Conservation (phyloP, 23 tunicate species). For the Halocynthia roretzi region DNA sequence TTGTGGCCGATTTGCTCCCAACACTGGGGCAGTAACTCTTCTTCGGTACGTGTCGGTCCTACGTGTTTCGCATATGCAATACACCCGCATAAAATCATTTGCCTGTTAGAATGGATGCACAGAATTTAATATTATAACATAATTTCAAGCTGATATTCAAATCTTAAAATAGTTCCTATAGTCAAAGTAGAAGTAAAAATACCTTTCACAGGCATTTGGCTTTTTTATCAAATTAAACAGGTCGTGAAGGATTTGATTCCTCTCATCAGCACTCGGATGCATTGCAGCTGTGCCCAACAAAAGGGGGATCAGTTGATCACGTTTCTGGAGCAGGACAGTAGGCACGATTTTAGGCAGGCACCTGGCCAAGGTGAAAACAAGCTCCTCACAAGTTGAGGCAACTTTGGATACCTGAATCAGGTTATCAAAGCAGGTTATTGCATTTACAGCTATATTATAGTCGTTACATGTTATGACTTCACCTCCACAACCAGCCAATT, state of each 20-base stretch:
- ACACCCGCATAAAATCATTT: constrained; percentile 81
- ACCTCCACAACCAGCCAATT: constrained; percentile 54
- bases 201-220: constrained; percentile 74
- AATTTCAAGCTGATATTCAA: no score
- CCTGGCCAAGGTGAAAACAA: constrained; percentile 34
- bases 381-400: constrained; percentile 28
- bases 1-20: constrained; percentile 99
- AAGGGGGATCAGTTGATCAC: constrained; percentile 89
- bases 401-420: constrained; percentile 37
- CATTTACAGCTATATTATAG: no score
- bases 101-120: constrained; percentile 20
- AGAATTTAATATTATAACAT: no score
- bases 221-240: constrained; percentile 93
- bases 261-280: constrained; percentile 28
- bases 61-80: constrained; percentile 67
- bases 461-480: background rate
- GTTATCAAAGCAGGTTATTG: background rate
- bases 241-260: constrained; percentile 66
- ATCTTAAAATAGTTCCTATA: no score
- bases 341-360: constrained; percentile 84
- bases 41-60: constrained; percentile 67
- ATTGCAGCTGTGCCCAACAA: constrained; percentile 69
- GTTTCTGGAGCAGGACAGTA: constrained; percentile 66
- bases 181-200: background rate
- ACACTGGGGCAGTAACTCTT: constrained; percentile 85